Evolutionary conservation across 2,113 vertebrate species (phyloP).

Genomic region (Donacobius atricapilla): DNA sequence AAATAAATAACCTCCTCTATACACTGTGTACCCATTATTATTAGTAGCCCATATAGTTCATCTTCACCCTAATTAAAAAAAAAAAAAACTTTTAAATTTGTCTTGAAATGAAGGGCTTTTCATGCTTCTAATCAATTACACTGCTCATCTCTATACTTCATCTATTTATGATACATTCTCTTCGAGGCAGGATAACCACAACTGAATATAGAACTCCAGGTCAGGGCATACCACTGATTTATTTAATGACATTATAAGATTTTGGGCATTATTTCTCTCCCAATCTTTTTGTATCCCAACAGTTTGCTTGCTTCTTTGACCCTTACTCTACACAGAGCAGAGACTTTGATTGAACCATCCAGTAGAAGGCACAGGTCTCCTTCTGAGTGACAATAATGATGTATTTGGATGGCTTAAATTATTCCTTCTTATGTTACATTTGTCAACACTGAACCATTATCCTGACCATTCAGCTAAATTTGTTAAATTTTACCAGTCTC

Average conservation of each 20-base stretch:
- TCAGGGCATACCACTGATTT: slow-evolving; percentile 8
- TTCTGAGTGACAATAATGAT: background rate
- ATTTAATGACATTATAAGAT: slow-evolving; percentile 21
- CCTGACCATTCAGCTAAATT: background rate
- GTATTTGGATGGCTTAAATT: background rate
- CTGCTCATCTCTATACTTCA: background rate
- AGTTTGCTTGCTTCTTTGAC: slow-evolving; percentile 5
- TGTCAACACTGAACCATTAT: background rate
- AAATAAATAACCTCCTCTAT: background rate
- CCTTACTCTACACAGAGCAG: background rate
- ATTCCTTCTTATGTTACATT: background rate
- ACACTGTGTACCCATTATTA: background rate
- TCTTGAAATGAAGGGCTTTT: background rate
- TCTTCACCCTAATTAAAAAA: background rate
- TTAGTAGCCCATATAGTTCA: background rate
- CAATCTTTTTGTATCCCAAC: background rate
- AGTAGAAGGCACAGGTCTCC: background rate
- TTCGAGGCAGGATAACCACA: background rate
- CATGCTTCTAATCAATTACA: background rate
- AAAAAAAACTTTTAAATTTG: background rate
- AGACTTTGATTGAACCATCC: background rate
- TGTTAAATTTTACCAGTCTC: background rate
- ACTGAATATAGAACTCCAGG: background rate
- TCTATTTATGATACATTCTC: background rate
- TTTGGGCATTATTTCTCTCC: slow-evolving; percentile 23